phyloP scores from a whole-genome alignment of 2,113 vertebrate species.

The Rhynchopsitta pachyrhyncha region DNA sequence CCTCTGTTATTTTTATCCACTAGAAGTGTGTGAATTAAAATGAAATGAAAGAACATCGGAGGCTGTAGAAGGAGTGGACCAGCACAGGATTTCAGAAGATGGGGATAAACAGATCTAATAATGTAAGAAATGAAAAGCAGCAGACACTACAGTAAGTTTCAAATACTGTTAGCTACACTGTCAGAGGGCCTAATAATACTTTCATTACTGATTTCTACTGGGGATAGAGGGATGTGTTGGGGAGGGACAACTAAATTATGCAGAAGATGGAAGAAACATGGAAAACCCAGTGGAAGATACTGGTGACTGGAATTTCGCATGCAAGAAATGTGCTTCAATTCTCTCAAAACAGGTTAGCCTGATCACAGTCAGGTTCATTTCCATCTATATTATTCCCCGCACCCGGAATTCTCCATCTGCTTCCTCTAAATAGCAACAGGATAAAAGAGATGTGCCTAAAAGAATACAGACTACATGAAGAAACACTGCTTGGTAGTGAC shows the following conservation, averaged over 20 bases:
- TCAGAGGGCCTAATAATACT: neutral
- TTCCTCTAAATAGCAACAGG: conserved; percentile 9
- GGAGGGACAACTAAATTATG: neutral
- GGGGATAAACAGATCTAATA: neutral
- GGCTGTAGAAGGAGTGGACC: neutral
- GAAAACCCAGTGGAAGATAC: neutral
- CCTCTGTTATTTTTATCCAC: neutral
- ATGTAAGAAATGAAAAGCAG: neutral
- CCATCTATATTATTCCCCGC: neutral
- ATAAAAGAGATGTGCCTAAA: neutral
- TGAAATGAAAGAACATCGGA: neutral
- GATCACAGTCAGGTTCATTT: conserved; percentile 21
- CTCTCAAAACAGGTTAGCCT: neutral
- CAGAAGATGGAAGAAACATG: neutral
- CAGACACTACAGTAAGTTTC: neutral
- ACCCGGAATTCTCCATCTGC: conserved; percentile 34
- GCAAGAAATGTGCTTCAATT: neutral
- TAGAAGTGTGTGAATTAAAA: neutral
- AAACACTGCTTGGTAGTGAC: neutral
- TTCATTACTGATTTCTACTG: neutral
- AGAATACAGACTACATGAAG: neutral
- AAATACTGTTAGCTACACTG: neutral
- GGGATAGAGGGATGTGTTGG: neutral
- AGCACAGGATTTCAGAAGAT: neutral
- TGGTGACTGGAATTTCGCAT: neutral